Base-by-base conservation (phyloP, 2,888 invertebrate genomes). In the Augiades crinisus region DNA sequence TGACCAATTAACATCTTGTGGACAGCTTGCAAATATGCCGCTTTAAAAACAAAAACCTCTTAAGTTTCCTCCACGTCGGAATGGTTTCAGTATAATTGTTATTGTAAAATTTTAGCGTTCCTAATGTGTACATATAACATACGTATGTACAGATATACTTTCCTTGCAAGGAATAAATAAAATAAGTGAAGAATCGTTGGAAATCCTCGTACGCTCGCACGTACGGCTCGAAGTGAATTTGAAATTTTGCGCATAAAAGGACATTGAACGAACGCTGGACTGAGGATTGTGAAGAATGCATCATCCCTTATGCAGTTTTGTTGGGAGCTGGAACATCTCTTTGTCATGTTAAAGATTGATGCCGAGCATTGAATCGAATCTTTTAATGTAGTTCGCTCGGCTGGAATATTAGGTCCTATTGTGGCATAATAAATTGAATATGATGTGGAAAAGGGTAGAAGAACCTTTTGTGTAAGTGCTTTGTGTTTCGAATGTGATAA, bases 341-440 rank as follows among this genome's bases (percentile, higher is more conserved):
- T 78, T 77, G 75, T 77, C 69, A 75, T 73, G 70, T 68, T 65
- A 74, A 78, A 77, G 78, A 81, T 80, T 79, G 78, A 79, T 79
- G 75, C 60, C 63, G 50, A 49, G 38, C 30, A 47, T 65, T 59
- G 63, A 64, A 58, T 64, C 51, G 37, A 55, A 56, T 58, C 46
- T 57, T 58, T 57, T 17, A 13, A 31, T 27, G 33, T 16, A 19
- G 34, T 16, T 16, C 22, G n/a, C n/a, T 34, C 17, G 34, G 1
- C 16, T 34, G 10, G 6, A 10, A 19, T n/a, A 12, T 37, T 21
- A 37, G 24, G 8, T 5, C 1, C 24, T 8, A n/a, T 24, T 24
- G 8, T 8, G 2, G n/a, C 7, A 22, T 22, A 6, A 2, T 3
- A 22, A 22, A 22, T 22, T 22, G 2, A 22, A 22, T 19, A 19